Evolutionary conservation across 2,888 invertebrate species (phyloP).

Genomic region (Xanthorhoe designata): DNA sequence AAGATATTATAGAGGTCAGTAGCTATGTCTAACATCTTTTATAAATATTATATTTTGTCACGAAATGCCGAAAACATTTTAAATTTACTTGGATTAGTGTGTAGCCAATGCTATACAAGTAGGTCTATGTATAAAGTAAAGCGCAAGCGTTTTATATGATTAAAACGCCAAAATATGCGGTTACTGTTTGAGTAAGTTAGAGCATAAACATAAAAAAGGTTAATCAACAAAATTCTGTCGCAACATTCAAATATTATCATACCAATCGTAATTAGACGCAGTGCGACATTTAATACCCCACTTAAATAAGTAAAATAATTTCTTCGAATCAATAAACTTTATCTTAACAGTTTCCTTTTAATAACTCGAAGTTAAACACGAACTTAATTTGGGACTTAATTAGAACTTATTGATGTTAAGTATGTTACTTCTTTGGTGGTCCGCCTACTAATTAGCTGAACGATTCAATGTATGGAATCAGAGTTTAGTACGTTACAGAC

Average conservation of each 20-base stretch:
- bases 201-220: not conserved
- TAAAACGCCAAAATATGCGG: not conserved
- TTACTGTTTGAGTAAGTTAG: not conserved
- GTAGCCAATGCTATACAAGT: too few species aligned
- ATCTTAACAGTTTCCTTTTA: conserved; percentile 53
- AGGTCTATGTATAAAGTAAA: not conserved
- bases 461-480: conserved; percentile 57
- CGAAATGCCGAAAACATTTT: too few species aligned
- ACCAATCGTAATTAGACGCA: conserved; percentile 12
- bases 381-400: conserved; percentile 51
- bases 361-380: conserved; percentile 48
- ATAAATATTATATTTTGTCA: too few species aligned
- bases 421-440: conserved; percentile 71
- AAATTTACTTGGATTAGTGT: too few species aligned
- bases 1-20: too few species aligned
- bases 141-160: too few species aligned
- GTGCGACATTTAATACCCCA: conserved; percentile 36
- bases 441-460: conserved; percentile 70
- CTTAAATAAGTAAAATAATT: conserved; percentile 43
- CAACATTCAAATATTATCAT: conserved; percentile 5
- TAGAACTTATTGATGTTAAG: conserved; percentile 48
- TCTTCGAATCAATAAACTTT: conserved; percentile 42
- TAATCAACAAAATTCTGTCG: not conserved
- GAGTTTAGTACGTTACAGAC: conserved; percentile 43
- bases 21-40: too few species aligned